Evolutionary conservation across 2,797 vertebrate genomes (phyloP), one percentile per base, ranked within the genome.

Genomic region (Graptemys geographica): DNA sequence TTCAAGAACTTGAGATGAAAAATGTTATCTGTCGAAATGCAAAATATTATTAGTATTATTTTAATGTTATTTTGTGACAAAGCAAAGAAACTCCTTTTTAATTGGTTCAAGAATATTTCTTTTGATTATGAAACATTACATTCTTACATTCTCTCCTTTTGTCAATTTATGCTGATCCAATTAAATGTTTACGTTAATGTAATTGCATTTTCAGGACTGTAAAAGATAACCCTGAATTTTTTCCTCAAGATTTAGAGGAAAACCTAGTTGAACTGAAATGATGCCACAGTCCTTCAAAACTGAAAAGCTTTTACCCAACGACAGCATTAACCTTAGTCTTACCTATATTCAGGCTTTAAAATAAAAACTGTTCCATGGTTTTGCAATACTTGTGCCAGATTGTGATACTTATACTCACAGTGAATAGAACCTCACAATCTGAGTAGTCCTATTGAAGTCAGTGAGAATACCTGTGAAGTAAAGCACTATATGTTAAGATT

Each of bases 1-100:
- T 72, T 92, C 9, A 92, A 62, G 90, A 93, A 11, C 23, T 51
- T 83, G 69, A 92, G 59, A 9, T 41, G 33, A 92, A 93, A 86
- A 84, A 76, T 1, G 0, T 31, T 89, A 84, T 55, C n/a, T 83
- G 11, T 5, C 65, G 28, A 55, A 90, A 88, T 80, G 92, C 25
- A 44, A 44, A 44, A 44, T 44, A 27, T 25, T 47, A 76, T 12
- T 44, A 47, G 25, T 47, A 47, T 49, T 78, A 27, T 27, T 76
- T 28, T 49, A 44, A 15, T 28, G 23, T 44, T 72, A 5, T 41
- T 49, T 47, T 18, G 6, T 28, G 56, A 6, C 4, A 11, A 49
- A 37, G 65, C 44, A 1, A n/a, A 80, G 41, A 72, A 21, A 10
- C 16, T 72, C 41, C 2, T 62, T 93, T 92, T 89, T 47, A 83